phyloP scores from a whole-genome alignment of 2,888 invertebrate genomes.

The Aphidoletes aphidimyza region DNA sequence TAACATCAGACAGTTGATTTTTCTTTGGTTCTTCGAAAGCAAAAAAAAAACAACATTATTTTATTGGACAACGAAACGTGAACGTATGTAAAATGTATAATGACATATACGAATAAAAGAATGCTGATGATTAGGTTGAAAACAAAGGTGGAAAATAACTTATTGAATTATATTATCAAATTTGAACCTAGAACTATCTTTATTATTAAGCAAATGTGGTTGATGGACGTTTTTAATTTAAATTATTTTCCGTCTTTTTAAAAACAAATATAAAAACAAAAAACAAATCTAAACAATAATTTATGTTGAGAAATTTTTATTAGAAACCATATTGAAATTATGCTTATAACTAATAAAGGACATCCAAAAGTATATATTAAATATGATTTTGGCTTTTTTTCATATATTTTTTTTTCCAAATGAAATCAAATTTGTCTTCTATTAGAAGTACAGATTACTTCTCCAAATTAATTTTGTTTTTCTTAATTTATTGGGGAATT shows the following conservation, averaged over 20 bases:
- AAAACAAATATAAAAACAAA: slow-evolving; percentile 8
- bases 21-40: no score
- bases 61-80: no score
- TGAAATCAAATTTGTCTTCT: no score
- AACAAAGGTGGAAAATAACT: slow-evolving; percentile 2
- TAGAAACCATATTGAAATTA: slow-evolving; percentile 26
- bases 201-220: slow-evolving; percentile 7
- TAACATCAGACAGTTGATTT: no score
- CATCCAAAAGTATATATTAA: not conserved
- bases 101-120: not conserved
- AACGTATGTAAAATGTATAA: no score
- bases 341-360: not conserved
- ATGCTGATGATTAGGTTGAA: not conserved
- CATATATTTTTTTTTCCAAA: no score
- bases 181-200: not conserved
- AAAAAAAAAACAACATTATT: no score
- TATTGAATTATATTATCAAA: not conserved
- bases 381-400: no score
- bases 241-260: slow-evolving; percentile 48
- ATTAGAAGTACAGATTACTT: no score
- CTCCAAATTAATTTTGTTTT: no score
- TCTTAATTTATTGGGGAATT: no score
- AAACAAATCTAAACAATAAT: not conserved
- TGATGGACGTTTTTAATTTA: slow-evolving; percentile 32
- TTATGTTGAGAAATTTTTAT: slow-evolving; percentile 33